Evolutionary conservation across 2,113 vertebrate species (phyloP), one percentile per base, ranked within the genome.

Genomic region (Hirundichthys speculiger): DNA sequence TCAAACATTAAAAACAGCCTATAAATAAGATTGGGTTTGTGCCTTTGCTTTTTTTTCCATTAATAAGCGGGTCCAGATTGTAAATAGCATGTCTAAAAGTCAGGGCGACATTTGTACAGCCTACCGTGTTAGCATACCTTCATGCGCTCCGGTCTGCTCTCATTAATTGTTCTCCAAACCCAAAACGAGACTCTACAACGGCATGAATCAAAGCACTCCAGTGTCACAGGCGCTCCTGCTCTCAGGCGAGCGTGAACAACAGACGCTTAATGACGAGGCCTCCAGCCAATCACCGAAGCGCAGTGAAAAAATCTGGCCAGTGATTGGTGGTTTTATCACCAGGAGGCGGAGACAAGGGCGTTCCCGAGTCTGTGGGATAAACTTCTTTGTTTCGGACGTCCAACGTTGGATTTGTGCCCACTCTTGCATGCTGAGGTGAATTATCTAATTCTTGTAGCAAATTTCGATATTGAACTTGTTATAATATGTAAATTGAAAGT

Each of bases 341-440:
- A 13, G 27, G 54, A 69, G 88, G 79, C 52, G 75, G 76, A 9
- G 43, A 21, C 6, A 34, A 13, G 13, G 64, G 84, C 78, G 64
- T 63, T 47, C 25, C 68, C 50, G 5, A 16, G 11, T 50, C 24
- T 46, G 52, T 52, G 53, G 73, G 76, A 56, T 81, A 86, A 88
- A 77, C 77, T 84, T 85, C 90, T 91, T 91, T 91, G 90, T 91
- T 82, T 88, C 38, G 81, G 81, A 84, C 83, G 81, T 86, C 71
- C 77, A 82, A 80, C 27, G 56, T 34, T 64, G 46, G 53, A 70
- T 78, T 56, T 41, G 20, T 61, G 38, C 3, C 14, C 42, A 18
- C 11, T 51, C 3, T 9, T 19, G n/a, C 10, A 19, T 34, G 43
- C 7, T n/a, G 3, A 18, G 3, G 15, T 10, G 9, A n/a, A 16